A percentile compares a stretch with the other conserved stretches of the same genome.
Conservation (phyloP, 2,888 invertebrate species). For the Euproctis similis region DNA sequence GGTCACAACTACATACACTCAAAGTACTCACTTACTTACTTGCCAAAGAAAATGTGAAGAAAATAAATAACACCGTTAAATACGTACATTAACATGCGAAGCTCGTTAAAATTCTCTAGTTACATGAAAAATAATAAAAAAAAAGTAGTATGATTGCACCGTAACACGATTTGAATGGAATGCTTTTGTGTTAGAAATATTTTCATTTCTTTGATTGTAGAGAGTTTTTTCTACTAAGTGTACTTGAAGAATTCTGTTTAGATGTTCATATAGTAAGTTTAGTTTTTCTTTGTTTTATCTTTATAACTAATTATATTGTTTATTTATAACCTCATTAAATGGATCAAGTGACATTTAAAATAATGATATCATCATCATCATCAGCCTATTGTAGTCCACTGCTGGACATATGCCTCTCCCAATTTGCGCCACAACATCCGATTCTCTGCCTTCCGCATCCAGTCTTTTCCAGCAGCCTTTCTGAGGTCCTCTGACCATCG, state of each 20-base stretch:
- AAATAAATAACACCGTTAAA: constrained; percentile 25
- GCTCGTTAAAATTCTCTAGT: constrained; percentile 19
- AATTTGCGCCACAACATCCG: no score
- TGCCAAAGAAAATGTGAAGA: constrained; percentile 18
- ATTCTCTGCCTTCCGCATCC: no score
- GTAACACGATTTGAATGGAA: constrained; percentile 16
- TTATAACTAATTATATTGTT: no score
- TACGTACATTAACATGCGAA: constrained; percentile 28
- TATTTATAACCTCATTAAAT: no score
- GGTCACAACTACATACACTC: constrained; percentile 13
- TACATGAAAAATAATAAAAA: constrained; percentile 8
- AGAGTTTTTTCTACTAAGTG: constrained; percentile 8
- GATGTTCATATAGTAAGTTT: constrained; percentile 2
- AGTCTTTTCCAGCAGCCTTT: no score
- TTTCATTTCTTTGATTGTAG: constrained; percentile 9
- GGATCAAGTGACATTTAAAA: no score
- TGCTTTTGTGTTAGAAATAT: constrained; percentile 10
- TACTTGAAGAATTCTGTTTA: constrained; percentile 4
- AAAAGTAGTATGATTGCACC: constrained; percentile 20
- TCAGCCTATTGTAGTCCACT: no score
- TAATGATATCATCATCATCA: no score
- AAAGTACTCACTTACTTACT: no score
- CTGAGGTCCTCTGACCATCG: no score
- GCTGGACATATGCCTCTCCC: no score
- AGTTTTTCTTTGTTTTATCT: no score